Conservation (phyloP, 2,113 vertebrate species). For the Theristicus caerulescens region DNA sequence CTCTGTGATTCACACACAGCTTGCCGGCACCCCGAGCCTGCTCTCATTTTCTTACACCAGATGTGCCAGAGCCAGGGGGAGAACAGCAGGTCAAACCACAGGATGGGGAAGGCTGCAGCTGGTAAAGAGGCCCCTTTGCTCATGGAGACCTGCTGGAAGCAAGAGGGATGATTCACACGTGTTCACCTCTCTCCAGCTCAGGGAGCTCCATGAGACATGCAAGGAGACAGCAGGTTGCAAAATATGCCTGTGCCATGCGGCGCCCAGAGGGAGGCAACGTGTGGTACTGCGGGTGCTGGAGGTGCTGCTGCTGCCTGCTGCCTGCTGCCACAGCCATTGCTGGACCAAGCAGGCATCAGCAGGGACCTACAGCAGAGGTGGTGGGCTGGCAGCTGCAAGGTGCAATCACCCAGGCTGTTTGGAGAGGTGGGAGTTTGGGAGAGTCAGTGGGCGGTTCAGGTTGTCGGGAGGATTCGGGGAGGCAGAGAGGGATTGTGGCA, state of each 20-base stretch:
- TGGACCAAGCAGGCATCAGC: not conserved
- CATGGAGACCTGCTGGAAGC: not conserved
- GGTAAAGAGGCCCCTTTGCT: not conserved
- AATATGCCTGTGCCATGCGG: fast-evolving
- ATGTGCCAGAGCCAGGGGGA: not conserved
- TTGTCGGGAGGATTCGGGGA: not conserved
- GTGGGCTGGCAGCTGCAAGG: not conserved
- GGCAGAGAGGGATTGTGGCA: not conserved
- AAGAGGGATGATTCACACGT: fast-evolving
- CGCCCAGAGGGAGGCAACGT: fast-evolving
- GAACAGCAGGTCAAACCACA: not conserved
- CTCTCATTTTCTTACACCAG: not conserved
- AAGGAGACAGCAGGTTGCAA: not conserved
- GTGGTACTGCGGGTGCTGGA: not conserved
- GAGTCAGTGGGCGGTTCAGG: not conserved
- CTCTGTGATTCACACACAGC: not conserved
- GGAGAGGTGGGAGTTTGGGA: not conserved
- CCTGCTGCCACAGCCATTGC: not conserved
- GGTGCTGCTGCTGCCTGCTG: not conserved
- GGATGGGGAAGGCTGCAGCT: fast-evolving
- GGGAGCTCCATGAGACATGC: not conserved
- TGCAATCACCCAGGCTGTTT: not conserved
- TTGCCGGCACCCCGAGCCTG: not conserved
- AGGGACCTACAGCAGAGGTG: not conserved
- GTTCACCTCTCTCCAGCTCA: not conserved